These are phyloP conservation scores for Scolopax mira DNA, from an alignment of 2,113 vertebrate species.

Conservation along the genomic window DNA sequence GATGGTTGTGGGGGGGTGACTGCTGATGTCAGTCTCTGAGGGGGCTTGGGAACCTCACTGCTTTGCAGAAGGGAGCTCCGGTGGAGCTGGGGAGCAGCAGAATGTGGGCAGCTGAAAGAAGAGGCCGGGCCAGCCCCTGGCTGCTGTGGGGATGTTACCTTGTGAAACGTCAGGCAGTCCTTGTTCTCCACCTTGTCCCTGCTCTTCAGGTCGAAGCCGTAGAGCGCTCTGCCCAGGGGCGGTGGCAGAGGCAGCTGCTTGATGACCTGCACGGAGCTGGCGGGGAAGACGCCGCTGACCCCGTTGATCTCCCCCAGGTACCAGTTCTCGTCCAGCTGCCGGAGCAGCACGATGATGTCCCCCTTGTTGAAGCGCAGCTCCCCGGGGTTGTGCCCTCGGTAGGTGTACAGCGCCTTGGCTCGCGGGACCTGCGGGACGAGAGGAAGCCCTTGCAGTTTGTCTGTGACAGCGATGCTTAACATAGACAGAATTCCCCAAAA, in stretches of 20 bases:
- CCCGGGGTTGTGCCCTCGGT: constrained; percentile 74
- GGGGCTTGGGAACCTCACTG: not conserved
- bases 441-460: not conserved
- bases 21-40: not conserved
- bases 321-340: constrained; percentile 83
- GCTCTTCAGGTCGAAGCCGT: constrained; percentile 78
- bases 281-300: constrained; percentile 69
- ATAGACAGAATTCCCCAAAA: not conserved
- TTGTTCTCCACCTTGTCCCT: constrained; percentile 74
- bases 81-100: not conserved
- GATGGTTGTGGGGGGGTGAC: rapidly evolving
- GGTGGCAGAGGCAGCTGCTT: constrained; percentile 74
- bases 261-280: constrained; percentile 74
- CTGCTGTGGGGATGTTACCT: constrained; percentile 65
- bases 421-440: constrained; percentile 75
- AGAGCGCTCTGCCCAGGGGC: constrained; percentile 83
- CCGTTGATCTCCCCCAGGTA: constrained; percentile 79
- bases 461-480: not conserved
- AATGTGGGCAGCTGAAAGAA: not conserved
- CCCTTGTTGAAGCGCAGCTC: constrained; percentile 81
- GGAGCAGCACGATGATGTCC: constrained; percentile 75
- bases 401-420: constrained; percentile 76
- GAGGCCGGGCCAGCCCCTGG: not conserved
- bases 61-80: rapidly evolving
- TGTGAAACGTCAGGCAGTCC: constrained; percentile 80